phyloP scores from a whole-genome alignment of 2,797 vertebrate genomes.

The Siniperca scherzeri region DNA sequence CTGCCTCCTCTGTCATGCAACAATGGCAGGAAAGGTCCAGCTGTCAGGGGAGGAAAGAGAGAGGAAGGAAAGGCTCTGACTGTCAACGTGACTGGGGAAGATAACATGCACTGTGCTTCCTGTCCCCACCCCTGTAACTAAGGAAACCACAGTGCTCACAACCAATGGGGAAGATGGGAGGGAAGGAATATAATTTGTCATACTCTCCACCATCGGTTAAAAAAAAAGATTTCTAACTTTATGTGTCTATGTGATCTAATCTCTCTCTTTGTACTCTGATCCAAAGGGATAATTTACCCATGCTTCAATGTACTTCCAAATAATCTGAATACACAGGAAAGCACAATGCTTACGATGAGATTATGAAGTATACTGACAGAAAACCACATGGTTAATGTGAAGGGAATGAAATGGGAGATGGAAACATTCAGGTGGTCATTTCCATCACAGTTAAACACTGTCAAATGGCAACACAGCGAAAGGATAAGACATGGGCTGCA shows the following conservation, averaged over 20 bases:
- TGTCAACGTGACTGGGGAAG: conserved; percentile 80
- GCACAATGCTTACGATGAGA: background rate
- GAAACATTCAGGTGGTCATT: background rate
- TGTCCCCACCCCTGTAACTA: conserved; percentile 66
- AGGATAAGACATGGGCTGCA: background rate
- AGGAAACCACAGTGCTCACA: conserved; percentile 50
- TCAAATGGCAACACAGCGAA: conserved; percentile 6
- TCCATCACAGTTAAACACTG: conserved; percentile 23
- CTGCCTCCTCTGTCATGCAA: conserved; percentile 54
- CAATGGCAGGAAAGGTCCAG: conserved; percentile 85
- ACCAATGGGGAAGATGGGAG: conserved; percentile 38
- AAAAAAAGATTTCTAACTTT: conserved; percentile 17
- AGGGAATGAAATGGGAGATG: background rate
- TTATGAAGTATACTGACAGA: background rate
- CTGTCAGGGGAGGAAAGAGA: conserved; percentile 76
- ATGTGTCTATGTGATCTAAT: conserved; percentile 10
- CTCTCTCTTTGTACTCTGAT: conserved; percentile 22
- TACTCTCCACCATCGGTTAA: background rate
- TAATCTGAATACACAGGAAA: background rate
- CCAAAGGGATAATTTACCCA: conserved; percentile 13
- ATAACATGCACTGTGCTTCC: conserved; percentile 81
- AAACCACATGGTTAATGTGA: background rate
- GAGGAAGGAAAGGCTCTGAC: conserved; percentile 80
- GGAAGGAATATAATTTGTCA: conserved; percentile 24
- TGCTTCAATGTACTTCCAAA: conserved; percentile 18